Evolutionary conservation across 1,140 invertebrate species (phyloP).

Genomic region (Cyphomyrmex costatus): DNA sequence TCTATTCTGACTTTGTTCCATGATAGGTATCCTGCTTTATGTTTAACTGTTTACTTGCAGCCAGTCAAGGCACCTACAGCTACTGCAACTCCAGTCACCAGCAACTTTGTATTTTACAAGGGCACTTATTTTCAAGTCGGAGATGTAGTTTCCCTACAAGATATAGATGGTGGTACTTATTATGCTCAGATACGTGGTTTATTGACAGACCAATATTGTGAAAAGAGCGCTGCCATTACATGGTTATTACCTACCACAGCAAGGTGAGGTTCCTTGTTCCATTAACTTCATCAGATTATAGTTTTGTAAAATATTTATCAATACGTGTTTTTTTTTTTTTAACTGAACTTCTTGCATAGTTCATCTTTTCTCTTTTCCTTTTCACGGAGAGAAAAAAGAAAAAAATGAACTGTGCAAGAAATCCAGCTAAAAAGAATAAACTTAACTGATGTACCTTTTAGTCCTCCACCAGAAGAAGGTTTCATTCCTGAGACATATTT

Average conservation of each 20-base stretch:
- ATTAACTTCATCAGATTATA: not conserved
- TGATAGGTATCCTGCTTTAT: no score
- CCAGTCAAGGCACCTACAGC: conserved; percentile 93
- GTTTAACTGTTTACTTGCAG: conserved; percentile 75
- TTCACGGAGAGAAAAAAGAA: no score
- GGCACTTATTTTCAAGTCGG: conserved; percentile 95
- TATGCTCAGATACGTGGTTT: conserved; percentile 97
- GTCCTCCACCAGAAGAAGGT: conserved; percentile 91
- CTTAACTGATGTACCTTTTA: conserved; percentile 78
- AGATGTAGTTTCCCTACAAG: conserved; percentile 95
- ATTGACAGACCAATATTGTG: conserved; percentile 96
- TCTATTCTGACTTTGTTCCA: no score
- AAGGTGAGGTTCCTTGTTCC: conserved; percentile 76
- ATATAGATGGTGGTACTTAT: conserved; percentile 92
- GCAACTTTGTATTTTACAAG: conserved; percentile 94
- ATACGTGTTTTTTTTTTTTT: not conserved
- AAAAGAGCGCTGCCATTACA: conserved; percentile 97
- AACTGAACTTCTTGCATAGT: no score
- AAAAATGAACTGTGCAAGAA: no score
- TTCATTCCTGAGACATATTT: conserved; percentile 97
- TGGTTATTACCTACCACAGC: conserved; percentile 95
- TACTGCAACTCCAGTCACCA: conserved; percentile 93
- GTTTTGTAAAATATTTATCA: not conserved
- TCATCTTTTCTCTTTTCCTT: no score
- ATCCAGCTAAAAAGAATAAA: no score